phyloP scores from a whole-genome alignment of 2,113 vertebrate species.

The Phyllopteryx taeniolatus region DNA sequence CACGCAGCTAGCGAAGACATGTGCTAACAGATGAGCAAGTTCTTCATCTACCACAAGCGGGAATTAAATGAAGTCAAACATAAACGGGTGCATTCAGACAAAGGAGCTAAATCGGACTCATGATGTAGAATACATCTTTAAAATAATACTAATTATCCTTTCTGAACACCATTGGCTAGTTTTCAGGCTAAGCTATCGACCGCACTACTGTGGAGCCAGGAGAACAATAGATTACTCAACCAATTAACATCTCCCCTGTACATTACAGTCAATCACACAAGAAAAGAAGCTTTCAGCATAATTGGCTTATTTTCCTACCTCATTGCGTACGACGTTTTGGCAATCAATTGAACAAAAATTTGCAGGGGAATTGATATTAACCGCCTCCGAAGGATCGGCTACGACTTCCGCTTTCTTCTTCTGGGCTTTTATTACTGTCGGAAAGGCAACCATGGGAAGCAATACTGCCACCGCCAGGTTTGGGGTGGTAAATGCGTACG shows the following conservation, averaged over 20 bases:
- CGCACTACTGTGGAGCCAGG: not conserved
- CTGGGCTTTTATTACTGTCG: not conserved
- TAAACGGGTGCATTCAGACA: not conserved
- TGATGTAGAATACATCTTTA: not conserved
- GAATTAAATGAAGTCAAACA: not conserved
- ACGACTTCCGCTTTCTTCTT: not conserved
- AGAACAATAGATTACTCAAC: not conserved
- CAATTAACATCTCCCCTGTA: not conserved
- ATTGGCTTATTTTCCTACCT: slow-evolving; percentile 32
- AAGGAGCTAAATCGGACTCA: not conserved
- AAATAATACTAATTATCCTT: not conserved
- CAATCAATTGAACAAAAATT: slow-evolving; percentile 5
- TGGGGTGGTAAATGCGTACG: not conserved
- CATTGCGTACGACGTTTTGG: slow-evolving; percentile 73
- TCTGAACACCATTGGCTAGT: not conserved
- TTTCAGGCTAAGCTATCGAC: not conserved
- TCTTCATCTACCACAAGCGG: not conserved
- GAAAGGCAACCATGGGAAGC: not conserved
- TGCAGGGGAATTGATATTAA: slow-evolving; percentile 14
- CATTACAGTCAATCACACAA: not conserved
- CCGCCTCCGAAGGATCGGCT: not conserved
- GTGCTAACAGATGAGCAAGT: not conserved
- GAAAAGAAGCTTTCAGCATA: rapidly evolving
- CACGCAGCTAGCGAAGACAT: not conserved
- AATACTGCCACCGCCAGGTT: not conserved